Base-by-base conservation (phyloP, 2,113 vertebrate species). In the Hippopotamus amphibius region DNA sequence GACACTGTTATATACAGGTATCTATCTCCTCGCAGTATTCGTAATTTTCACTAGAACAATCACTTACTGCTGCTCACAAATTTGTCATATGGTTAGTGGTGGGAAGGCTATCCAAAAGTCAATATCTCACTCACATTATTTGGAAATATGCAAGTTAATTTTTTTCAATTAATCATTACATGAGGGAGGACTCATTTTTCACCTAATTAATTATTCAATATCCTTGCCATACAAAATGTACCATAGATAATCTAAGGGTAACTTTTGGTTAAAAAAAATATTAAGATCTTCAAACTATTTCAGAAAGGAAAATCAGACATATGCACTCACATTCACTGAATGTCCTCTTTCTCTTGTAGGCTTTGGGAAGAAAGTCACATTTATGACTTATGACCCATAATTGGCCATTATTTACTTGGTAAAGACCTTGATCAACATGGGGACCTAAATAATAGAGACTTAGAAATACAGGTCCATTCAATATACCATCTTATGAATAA, bases 131-230 rank as follows among this genome's bases (percentile, higher is more conserved):
- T 83, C 21, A 94, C 3, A 90, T 16, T 76, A 33, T 76, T 84
- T 95, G 33, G 21, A 95, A 88, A 90, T 81, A 93, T 0, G 1
- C 30, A 90, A 88, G 43, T 61, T 55, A 90, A 22, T 59, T 93
- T 16, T 86, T 28, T 85, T 95, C 90, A 41, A 95, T 46, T 87
- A 80, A 82, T 89, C 7, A 84, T 74, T 90, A 53, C 22, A 69
- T 69, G 76, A 24, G 10, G 1, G 24, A 97, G 37, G 28, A 37
- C 19, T 96, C 16, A 83, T 72, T 95, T 94, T 87, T 84, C 57
- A 61, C 10, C 87, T 71, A 87, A 91, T n/a, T 97, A 91, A 65
- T 86, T 16, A 94, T 89, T 96, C 26, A 74, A 46, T 90, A 90
- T 30, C 28, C 15, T 69, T 80, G 37, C n/a, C 15, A 95, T 28